Evolutionary conservation across 2,888 invertebrate species (phyloP).

Genomic region (Vanessa cardui): DNA sequence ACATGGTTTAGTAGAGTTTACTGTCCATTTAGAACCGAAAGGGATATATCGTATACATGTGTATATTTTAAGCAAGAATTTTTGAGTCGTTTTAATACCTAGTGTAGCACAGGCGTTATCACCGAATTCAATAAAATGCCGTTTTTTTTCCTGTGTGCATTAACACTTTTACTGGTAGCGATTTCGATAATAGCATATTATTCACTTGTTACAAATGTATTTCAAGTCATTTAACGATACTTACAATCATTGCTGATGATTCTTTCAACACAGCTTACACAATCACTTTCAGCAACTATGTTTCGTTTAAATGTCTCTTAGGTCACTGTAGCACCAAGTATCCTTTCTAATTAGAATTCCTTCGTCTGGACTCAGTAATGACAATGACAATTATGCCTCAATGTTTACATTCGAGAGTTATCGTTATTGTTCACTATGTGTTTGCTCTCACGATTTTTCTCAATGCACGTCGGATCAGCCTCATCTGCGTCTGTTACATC

Average conservation of each 20-base stretch:
- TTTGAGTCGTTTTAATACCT: too few relatives aligned
- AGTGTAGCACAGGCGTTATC: too few relatives aligned
- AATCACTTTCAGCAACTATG: slow-evolving; percentile 36
- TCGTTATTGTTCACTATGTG: slow-evolving; percentile 14
- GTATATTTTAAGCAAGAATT: too few relatives aligned
- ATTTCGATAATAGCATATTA: too few relatives aligned
- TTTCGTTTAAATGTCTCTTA: slow-evolving; percentile 23
- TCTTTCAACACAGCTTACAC: slow-evolving; percentile 46
- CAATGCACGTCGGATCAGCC: slow-evolving; percentile 45
- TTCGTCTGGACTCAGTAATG: slow-evolving; percentile 30
- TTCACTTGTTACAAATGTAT: neutral
- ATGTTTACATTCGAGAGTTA: slow-evolving; percentile 7
- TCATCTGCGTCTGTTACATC: slow-evolving; percentile 5
- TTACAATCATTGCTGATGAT: slow-evolving; percentile 70
- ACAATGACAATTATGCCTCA: slow-evolving; percentile 32
- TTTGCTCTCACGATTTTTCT: slow-evolving; percentile 43
- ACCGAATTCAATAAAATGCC: too few relatives aligned
- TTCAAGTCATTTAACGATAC: slow-evolving; percentile 44
- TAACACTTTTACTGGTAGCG: too few relatives aligned
- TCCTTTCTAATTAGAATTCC: slow-evolving; percentile 37
- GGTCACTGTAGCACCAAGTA: slow-evolving; percentile 25
- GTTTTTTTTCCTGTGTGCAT: too few relatives aligned
- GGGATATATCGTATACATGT: too few relatives aligned
- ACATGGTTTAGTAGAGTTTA: too few relatives aligned
- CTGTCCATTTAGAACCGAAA: too few relatives aligned